A percentile compares a stretch with the other conserved stretches of the same genome.
These are phyloP conservation scores for Apodemia mormo DNA, from an alignment of 2,888 invertebrate genomes.

Conservation along the genomic window DNA sequence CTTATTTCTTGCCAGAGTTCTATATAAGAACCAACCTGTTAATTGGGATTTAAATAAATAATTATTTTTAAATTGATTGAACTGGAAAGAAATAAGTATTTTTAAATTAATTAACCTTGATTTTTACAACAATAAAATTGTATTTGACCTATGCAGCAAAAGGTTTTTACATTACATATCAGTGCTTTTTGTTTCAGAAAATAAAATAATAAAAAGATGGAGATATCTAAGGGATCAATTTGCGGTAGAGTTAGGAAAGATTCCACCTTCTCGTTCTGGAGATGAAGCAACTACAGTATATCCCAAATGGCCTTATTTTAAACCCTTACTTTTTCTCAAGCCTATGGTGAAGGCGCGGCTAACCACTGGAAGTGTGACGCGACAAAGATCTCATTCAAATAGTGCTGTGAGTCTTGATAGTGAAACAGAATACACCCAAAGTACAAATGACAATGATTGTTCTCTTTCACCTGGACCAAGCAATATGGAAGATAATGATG, in stretches of 20 bases:
- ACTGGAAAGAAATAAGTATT: too few relatives aligned
- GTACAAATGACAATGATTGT: background rate
- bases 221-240: constrained; percentile 1
- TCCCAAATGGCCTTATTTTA: background rate
- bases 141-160: too few relatives aligned
- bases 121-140: too few relatives aligned
- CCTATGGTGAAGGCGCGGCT: background rate
- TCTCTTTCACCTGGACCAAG: background rate
- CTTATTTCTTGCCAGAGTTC: too few relatives aligned
- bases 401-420: background rate
- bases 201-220: constrained; percentile 4
- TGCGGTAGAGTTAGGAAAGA: background rate
- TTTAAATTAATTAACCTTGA: too few relatives aligned
- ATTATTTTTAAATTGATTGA: too few relatives aligned
- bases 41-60: too few relatives aligned
- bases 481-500: background rate
- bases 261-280: background rate
- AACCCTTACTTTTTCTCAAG: background rate
- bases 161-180: too few relatives aligned
- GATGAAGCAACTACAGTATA: background rate
- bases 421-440: constrained; percentile 7
- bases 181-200: constrained; percentile 4
- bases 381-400: background rate
- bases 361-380: background rate
- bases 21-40: too few relatives aligned